Evolutionary conservation across 2,113 vertebrate species (phyloP), one percentile per base, ranked within the genome.

Genomic region (Hipposideros armiger): DNA sequence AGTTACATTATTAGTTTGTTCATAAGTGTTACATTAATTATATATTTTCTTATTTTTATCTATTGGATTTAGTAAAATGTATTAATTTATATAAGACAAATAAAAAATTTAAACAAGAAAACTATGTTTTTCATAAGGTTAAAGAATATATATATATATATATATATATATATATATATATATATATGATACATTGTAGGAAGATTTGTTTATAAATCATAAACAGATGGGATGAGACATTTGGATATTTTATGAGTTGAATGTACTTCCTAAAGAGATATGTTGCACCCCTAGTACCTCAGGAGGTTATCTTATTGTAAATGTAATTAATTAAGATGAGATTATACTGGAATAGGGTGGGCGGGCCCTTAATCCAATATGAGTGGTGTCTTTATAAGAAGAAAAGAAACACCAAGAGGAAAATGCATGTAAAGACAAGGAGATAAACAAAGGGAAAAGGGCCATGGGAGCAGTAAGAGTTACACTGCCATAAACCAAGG

Each of bases 381-480:
- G 32, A 30, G 3, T 20, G 6, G 2, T 36, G 3, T 22, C 47
- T 9, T 66, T 76, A 19, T 24, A 19, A 26, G 7, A 40, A 30
- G 11, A 84, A 28, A 54, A 42, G n/a, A 70, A 24, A 11, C 56
- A 26, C 20, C 22, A 3, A 30, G 16, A 62, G 24, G 24, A 83
- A 26, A 28, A 22, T 20, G 40, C 42, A 30, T 4, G 19, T 45
- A 14, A 66, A 2, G n/a, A n/a, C n/a, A n/a, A 36, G 42, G 54
- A 62, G 26, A 74, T 28, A 11, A 8, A 16, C 11, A n/a, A n/a
- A 74, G 45, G 26, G 17, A n/a, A 42, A 56, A 78, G 0, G 17
- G 4, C 3, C 13, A 6, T 9, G 24, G 15, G 16, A 4, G 32
- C 3, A 10, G 20, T 17, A n/a, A 5, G 11, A 62, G 16, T 36